Percentiles rank a stretch among this genome's conserved stretches.
Evolutionary conservation across 2,888 invertebrate genomes (phyloP).

Genomic region (Protodeltote pygarga): DNA sequence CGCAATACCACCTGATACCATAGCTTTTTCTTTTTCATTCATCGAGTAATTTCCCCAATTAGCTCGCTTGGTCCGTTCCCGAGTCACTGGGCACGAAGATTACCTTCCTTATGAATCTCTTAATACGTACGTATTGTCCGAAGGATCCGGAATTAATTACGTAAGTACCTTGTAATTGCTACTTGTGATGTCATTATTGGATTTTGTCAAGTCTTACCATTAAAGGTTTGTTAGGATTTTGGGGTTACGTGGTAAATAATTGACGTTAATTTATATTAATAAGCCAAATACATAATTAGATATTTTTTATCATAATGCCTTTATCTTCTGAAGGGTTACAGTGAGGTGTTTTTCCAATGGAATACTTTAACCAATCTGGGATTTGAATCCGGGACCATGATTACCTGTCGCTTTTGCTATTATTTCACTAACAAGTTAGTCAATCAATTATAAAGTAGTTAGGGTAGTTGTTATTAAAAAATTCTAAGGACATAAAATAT

Average conservation of each 20-base stretch:
- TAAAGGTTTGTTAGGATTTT: slow-evolving; percentile 14
- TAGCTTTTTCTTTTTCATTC: slow-evolving; percentile 58
- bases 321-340: no score
- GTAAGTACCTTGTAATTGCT: slow-evolving; percentile 35
- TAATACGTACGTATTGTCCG: slow-evolving; percentile 50
- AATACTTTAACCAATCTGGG: no score
- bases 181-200: slow-evolving; percentile 28
- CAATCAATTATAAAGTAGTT: no score
- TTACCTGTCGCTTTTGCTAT: no score
- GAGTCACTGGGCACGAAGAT: slow-evolving; percentile 73
- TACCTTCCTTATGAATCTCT: slow-evolving; percentile 55
- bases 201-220: slow-evolving; percentile 19
- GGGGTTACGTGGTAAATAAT: no score
- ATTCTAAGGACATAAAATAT: no score
- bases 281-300: no score
- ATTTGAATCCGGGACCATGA: no score
- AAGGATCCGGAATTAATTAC: slow-evolving; percentile 36
- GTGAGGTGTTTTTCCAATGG: slow-evolving; percentile 5
- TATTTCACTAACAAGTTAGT: no score
- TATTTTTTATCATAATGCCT: no score
- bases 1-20: slow-evolving; percentile 34
- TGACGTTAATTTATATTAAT: no score
- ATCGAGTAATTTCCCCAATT: slow-evolving; percentile 78
- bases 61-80: slow-evolving; percentile 69
- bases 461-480: no score